A percentile compares a stretch with the other conserved stretches of the same genome.
These are phyloP conservation scores for Drosophila aff. DNA, from an alignment of 1,140 invertebrate genomes.

Conservation along the genomic window DNA sequence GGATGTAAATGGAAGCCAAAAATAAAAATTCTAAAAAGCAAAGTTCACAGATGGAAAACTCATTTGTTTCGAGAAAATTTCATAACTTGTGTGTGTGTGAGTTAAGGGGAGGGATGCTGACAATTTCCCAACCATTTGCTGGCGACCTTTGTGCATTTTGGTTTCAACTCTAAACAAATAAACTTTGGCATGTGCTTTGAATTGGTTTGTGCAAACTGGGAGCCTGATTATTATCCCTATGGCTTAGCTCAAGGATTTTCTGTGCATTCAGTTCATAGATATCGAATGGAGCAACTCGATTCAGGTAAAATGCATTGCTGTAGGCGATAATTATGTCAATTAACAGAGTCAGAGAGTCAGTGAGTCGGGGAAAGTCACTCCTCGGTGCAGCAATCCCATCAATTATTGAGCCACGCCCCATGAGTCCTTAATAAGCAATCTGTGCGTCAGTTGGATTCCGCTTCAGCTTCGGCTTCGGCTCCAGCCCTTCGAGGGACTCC, in stretches of 20 bases:
- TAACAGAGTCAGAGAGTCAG: background rate
- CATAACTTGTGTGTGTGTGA: constrained; percentile 7
- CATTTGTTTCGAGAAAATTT: constrained; percentile 31
- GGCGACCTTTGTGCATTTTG: background rate
- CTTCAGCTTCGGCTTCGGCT: no score
- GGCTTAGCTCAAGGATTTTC: background rate
- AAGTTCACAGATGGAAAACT: constrained; percentile 24
- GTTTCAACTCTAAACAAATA: constrained; percentile 10
- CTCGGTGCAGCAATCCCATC: constrained; percentile 14
- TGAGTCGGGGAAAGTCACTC: background rate
- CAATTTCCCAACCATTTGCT: constrained; percentile 19
- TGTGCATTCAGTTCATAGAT: background rate
- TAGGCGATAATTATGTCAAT: constrained; percentile 22
- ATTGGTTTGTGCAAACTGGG: background rate
- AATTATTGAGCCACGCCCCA: constrained; percentile 20
- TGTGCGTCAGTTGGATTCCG: constrained; percentile 13
- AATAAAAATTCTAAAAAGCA: constrained; percentile 15
- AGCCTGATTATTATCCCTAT: background rate
- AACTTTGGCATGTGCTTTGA: constrained; percentile 3
- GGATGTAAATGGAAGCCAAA: constrained; percentile 4
- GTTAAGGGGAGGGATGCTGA: background rate
- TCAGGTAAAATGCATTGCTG: background rate
- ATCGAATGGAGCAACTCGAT: no score
- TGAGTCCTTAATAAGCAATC: constrained; percentile 42
- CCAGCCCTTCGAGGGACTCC: constrained; percentile 1